Base-by-base conservation (phyloP, 2,113 vertebrate species). In the Crotophaga sulcirostris region DNA sequence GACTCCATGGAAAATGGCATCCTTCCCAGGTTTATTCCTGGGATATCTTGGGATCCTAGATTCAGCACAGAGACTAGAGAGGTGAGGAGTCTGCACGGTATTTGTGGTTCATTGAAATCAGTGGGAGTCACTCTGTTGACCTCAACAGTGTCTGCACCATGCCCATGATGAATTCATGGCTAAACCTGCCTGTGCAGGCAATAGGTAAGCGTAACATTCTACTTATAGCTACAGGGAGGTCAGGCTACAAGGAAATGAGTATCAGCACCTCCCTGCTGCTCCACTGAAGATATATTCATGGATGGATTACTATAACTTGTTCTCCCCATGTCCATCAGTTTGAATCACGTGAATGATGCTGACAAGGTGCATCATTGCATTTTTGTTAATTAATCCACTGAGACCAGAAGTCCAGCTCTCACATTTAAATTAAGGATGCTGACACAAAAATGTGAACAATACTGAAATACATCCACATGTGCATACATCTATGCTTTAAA, bases 1-100 rank as follows among this genome's bases (percentile, higher is more conserved):
- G 73, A 26, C 82, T 92, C 87, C 68, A 31, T 60, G 85, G 84
- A 89, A 96, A 89, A 44, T 33, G 66, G 44, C 42, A 66, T 38
- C 58, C 45, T 76, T 79, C 54, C 68, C 3, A 3, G 16, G 21
- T 81, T 87, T 92, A 29, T 89, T 94, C 64, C 74, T 67, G 76
- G 55, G n/a, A 16, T 52, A 5, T 7, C 29, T 3, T 59, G 49
- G 69, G 54, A 92, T 24, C n/a, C 21, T 58, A 78, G 24, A 45
- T 28, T 76, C 64, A 26, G 28, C 74, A 63, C 9, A 34, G 49
- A 78, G 42, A 55, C 33, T 80, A 67, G 26, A 47, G 55, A 73
- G 59, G 34, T 54, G 47, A 92, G 85, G 62, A 52, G 24, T 62
- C 14, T 1, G 3, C 75, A 62, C 24, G 2, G 2, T 5, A 25